Base-by-base conservation (phyloP, 2,888 invertebrate species). In the Trissoscelio sp. region DNA sequence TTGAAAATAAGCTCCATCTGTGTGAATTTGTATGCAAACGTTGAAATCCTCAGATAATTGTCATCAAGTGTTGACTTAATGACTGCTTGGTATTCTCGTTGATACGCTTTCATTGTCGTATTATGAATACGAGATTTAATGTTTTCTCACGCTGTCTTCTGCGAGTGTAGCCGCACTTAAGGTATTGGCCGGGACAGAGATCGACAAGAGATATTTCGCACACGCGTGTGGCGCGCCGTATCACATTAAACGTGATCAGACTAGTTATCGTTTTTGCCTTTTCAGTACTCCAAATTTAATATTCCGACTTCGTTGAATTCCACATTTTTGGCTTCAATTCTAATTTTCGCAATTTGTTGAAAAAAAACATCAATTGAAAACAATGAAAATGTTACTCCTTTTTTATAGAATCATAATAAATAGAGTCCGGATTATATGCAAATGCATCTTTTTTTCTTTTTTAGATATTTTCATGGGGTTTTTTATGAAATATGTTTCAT, bases 71-170 rank as follows among this genome's bases (percentile, higher is more conserved):
- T 4, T 16, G 60, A 51, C 51, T 62, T 53, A 72, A 74, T 67
- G 66, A 79, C 72, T 60, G 58, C 42, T 73, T 67, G 66, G 58
- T 73, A 60, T 73, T 72, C 66, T 31, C 14, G 55, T 42, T 46
- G 72, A 67, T 67, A 53, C 60, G 51, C 69, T 79, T 74, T 62
- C 78, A 70, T 78, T 78, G 73, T 79, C 66, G 51, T 42, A 58
- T 67, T 67, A 79, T 74, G 69, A 62, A 74, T 69, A 69, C 73
- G 28, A 74, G 79, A 79, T 79, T 72, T 73, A 67, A 79, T 66
- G 79, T 79, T 79, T 79, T 79, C 79, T 79, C 79, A 79, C 79
- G 79, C 79, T 79, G 79, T 66, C 79, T 73, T 53, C 48, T 57
- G 44, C 55, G 51, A 70, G 39, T 48, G 39, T 44, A 57, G 16